phyloP scores from a whole-genome alignment of 2,888 invertebrate species.

The Acutogordius australiensis region DNA sequence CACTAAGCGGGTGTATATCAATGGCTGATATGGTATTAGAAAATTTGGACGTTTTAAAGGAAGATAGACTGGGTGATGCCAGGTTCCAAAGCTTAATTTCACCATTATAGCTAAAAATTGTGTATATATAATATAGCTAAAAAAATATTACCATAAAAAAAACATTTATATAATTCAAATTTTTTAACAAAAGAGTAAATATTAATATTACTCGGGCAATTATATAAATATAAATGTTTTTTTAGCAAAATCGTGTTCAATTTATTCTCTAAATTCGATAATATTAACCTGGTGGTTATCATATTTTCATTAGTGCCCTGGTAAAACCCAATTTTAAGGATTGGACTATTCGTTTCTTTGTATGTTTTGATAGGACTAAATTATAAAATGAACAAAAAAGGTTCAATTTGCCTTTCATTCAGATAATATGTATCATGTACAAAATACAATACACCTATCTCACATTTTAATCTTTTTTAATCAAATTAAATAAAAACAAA shows the following conservation, averaged over 20 bases:
- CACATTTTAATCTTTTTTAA: no score
- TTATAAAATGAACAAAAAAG: not conserved
- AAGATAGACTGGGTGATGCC: not conserved
- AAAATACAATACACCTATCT: no score
- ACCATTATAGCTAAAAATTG: conserved; percentile 7
- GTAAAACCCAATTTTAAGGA: not conserved
- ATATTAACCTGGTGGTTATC: not conserved
- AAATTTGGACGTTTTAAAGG: conserved; percentile 1
- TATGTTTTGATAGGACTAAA: not conserved
- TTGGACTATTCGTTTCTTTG: not conserved
- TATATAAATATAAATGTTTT: no score
- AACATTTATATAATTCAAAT: not conserved
- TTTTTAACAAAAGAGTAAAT: not conserved
- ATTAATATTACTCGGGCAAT: not conserved
- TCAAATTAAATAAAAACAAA: no score
- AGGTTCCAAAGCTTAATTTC: conserved; percentile 1
- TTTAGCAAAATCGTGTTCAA: no score
- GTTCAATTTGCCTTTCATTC: no score
- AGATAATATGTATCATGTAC: no score
- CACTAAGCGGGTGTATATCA: not conserved
- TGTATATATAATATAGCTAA: not conserved
- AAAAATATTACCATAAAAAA: not conserved
- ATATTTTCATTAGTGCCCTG: not conserved
- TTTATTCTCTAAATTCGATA: no score
- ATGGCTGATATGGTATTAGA: not conserved